Evolutionary conservation across 2,113 vertebrate genomes (phyloP).

Genomic region (Azemiops feae): DNA sequence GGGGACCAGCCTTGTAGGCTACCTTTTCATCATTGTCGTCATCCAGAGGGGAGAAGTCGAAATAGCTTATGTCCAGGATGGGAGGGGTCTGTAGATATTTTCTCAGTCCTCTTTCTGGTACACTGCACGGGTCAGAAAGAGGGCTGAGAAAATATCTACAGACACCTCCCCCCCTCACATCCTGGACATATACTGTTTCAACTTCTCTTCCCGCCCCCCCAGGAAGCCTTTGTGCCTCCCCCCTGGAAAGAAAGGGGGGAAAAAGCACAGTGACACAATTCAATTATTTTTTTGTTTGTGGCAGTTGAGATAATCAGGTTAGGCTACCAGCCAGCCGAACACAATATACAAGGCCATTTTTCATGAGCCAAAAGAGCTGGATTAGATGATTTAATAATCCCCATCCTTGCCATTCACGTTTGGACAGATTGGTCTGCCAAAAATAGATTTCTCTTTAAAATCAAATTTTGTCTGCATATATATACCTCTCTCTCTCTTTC

Average conservation of each 20-base stretch:
- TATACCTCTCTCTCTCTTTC: background rate
- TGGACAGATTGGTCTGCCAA: slow-evolving; percentile 43
- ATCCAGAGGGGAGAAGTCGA: too few relatives aligned
- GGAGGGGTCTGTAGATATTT: too few relatives aligned
- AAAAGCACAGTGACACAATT: background rate
- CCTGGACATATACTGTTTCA: too few relatives aligned
- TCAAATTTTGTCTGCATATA: slow-evolving; percentile 36
- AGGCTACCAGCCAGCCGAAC: slow-evolving; percentile 44
- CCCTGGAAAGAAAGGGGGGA: background rate
- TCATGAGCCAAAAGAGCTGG: slow-evolving; percentile 23
- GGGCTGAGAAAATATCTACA: too few relatives aligned
- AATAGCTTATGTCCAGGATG: too few relatives aligned
- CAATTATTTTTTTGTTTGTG: slow-evolving; percentile 17
- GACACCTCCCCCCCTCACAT: too few relatives aligned
- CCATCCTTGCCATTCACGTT: slow-evolving; percentile 34
- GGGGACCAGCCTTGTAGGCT: background rate
- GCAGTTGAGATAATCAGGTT: slow-evolving; percentile 54
- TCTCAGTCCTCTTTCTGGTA: too few relatives aligned
- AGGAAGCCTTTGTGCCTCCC: background rate
- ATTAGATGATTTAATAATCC: slow-evolving; percentile 52
- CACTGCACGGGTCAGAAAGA: too few relatives aligned
- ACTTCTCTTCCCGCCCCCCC: too few relatives aligned
- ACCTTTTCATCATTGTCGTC: background rate
- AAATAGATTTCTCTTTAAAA: slow-evolving; percentile 58
- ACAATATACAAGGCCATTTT: slow-evolving; percentile 29